Evolutionary conservation across 1,140 invertebrate species (phyloP).

Genomic region (Zaprionus lachaisei): DNA sequence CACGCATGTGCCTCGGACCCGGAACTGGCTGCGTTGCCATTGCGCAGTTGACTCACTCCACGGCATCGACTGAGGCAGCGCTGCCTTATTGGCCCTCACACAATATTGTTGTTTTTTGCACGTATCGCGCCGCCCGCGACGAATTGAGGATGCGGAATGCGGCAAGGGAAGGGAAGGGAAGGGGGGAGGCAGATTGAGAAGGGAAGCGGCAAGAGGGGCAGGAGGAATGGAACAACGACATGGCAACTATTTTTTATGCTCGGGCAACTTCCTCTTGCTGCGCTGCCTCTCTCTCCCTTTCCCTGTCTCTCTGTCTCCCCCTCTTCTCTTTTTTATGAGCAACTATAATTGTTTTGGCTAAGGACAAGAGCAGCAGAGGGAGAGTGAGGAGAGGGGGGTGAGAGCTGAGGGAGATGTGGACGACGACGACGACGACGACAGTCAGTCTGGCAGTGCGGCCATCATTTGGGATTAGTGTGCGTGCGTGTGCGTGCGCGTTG

Average conservation of each 20-base stretch:
- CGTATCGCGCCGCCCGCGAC: constrained; percentile 65
- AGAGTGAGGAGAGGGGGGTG: not conserved
- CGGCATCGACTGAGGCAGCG: constrained; percentile 1
- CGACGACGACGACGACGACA: constrained; percentile 61
- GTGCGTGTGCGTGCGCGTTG: constrained; percentile 54
- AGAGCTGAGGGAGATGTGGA: constrained; percentile 9
- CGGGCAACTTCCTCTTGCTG: constrained; percentile 45
- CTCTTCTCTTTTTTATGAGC: constrained; percentile 47
- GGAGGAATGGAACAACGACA: constrained; percentile 12
- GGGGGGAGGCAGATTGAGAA: not conserved
- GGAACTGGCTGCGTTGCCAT: constrained; percentile 31
- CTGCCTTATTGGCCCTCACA: constrained; percentile 19
- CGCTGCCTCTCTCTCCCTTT: not conserved
- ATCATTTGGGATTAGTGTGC: constrained; percentile 74
- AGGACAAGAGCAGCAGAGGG: constrained; percentile 24
- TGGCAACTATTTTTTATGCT: constrained; percentile 56
- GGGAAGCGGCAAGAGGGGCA: not conserved
- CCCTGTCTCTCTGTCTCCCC: not conserved
- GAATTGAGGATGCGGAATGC: constrained; percentile 51
- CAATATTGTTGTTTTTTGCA: constrained; percentile 74
- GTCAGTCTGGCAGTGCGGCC: constrained; percentile 74
- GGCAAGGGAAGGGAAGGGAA: not conserved
- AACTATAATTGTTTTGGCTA: constrained; percentile 59
- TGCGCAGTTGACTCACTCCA: constrained; percentile 17
- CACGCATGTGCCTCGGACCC: constrained; percentile 39